These are phyloP conservation scores for Atherinosoma microstoma DNA, from an alignment of 2,797 vertebrate species.

Conservation along the genomic window DNA sequence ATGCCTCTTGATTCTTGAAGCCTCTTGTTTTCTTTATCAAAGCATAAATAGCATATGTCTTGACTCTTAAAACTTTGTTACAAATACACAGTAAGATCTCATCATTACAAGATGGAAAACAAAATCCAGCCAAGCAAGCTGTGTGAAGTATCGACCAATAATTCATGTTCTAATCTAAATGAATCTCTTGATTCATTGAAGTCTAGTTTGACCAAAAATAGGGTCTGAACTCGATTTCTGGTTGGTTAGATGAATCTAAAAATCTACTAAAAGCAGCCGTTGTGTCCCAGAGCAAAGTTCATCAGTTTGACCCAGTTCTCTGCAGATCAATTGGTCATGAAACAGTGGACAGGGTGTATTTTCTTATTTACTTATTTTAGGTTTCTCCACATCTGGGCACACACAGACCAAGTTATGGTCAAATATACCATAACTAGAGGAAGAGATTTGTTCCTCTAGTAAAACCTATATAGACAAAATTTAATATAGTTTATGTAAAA, in stretches of 20 bases:
- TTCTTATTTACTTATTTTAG: constrained; percentile 12
- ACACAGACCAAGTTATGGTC: constrained; percentile 25
- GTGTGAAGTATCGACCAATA: constrained; percentile 20
- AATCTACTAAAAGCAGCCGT: not conserved
- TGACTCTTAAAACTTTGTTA: constrained; percentile 11
- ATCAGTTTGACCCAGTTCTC: constrained; percentile 42
- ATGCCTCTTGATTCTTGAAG: not conserved
- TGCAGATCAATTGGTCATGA: constrained; percentile 37
- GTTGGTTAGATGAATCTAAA: constrained; percentile 37
- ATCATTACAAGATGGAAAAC: not conserved
- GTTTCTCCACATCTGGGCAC: constrained; percentile 11
- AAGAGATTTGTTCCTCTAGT: no score
- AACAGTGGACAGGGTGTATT: constrained; percentile 18
- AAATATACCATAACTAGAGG: no score
- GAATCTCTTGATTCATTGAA: constrained; percentile 51
- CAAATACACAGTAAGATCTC: not conserved
- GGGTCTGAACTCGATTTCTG: constrained; percentile 23
- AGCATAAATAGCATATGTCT: constrained; percentile 15
- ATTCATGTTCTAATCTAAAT: constrained; percentile 49
- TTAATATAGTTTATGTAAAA: no score
- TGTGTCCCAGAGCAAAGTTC: constrained; percentile 16
- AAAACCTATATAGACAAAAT: no score
- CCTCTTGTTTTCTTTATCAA: constrained; percentile 14
- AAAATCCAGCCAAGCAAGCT: not conserved
- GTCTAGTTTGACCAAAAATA: constrained; percentile 45